Conservation (phyloP, 1,140 invertebrate genomes). For the Radopholus similis region DNA sequence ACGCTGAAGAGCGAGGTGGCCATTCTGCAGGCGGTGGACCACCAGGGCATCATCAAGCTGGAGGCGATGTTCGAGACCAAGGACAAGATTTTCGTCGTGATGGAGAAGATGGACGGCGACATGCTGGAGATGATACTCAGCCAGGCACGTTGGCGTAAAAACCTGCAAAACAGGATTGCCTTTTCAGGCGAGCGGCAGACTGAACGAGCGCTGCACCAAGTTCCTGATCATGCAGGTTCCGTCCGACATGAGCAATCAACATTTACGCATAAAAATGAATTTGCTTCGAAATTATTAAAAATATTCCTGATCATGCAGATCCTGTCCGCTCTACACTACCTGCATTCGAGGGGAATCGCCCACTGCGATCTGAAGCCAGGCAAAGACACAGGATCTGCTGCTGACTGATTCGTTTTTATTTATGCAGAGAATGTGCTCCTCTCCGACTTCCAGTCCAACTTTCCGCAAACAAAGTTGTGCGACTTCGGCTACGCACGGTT, state of each 20-base stretch:
- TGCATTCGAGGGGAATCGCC: constrained; percentile 83
- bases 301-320: constrained; percentile 75
- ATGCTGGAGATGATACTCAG: constrained; percentile 99
- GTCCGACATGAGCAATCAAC: constrained; percentile 88
- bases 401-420: not conserved
- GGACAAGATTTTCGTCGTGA: constrained; percentile 73
- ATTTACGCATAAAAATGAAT: too few species aligned
- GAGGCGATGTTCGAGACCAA: constrained; percentile 98
- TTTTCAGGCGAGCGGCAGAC: constrained; percentile 46
- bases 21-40: constrained; percentile 53
- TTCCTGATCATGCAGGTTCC: constrained; percentile 72
- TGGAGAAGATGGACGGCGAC: constrained; percentile 74
- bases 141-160: constrained; percentile 12
- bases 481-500: constrained; percentile 98
- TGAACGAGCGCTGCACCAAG: constrained; percentile 50
- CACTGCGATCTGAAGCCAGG: constrained; percentile 81
- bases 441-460: constrained; percentile 46
- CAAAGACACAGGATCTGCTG: constrained; percentile 62
- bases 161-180: not conserved
- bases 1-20: constrained; percentile 54
- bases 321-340: constrained; percentile 86
- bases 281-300: too few species aligned
- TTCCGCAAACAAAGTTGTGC: constrained; percentile 74
- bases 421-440: constrained; percentile 56
- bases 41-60: constrained; percentile 64